phyloP scores from a whole-genome alignment of 1,140 invertebrate species.

The Bombus terrestris region DNA sequence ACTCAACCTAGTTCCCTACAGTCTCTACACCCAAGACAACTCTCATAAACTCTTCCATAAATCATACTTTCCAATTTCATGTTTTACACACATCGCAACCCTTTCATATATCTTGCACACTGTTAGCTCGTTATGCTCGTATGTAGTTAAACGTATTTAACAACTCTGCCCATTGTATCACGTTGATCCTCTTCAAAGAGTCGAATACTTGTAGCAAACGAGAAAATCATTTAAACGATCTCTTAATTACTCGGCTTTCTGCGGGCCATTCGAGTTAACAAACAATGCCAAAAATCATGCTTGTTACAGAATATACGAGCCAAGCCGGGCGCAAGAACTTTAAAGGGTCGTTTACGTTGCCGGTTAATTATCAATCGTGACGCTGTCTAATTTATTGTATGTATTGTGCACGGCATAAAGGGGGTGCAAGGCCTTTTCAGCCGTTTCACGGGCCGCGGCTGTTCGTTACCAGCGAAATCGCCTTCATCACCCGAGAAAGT shows the following conservation, averaged over 20 bases:
- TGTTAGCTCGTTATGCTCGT: neutral
- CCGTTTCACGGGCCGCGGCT: constrained; percentile 25
- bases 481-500: constrained; percentile 71
- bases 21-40: too few relatives aligned
- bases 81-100: neutral
- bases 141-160: neutral
- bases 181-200: neutral
- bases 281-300: neutral
- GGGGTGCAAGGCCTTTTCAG: constrained; percentile 2
- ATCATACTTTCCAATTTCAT: constrained; percentile 1
- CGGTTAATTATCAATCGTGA: constrained; percentile 37
- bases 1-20: too few relatives aligned
- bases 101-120: too few relatives aligned
- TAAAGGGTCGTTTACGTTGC: constrained; percentile 14
- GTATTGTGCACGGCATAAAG: constrained; percentile 15
- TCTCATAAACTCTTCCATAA: neutral
- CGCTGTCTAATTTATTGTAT: constrained; percentile 24
- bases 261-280: neutral
- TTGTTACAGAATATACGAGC: neutral
- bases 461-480: constrained; percentile 69
- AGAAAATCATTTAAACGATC: neutral
- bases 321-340: neutral
- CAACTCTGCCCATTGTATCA: neutral
- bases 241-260: neutral
- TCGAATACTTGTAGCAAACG: neutral